A percentile compares a stretch with the other conserved stretches of the same genome.
Evolutionary conservation across 2,797 vertebrate species (phyloP).

Genomic region (Orientallactaga sibirica): DNA sequence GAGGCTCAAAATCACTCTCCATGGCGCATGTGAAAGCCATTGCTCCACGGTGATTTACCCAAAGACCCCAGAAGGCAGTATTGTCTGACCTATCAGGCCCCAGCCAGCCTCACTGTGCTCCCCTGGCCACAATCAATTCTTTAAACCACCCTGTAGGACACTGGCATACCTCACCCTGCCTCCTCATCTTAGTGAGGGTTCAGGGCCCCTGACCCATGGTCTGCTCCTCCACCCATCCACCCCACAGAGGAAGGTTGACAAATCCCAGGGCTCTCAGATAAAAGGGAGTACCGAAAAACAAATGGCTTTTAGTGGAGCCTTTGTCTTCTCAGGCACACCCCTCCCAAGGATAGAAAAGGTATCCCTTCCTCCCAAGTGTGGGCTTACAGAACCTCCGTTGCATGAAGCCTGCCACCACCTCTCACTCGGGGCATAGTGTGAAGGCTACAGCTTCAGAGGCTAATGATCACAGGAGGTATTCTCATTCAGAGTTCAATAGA

Average conservation of each 20-base stretch:
- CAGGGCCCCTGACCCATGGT: background rate
- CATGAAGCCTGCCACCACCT: background rate
- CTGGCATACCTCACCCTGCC: background rate
- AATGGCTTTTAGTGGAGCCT: background rate
- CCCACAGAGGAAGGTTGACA: background rate
- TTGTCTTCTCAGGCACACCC: background rate
- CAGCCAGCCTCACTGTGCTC: background rate
- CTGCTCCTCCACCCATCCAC: background rate
- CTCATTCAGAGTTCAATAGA: background rate
- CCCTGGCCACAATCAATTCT: background rate
- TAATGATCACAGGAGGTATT: background rate
- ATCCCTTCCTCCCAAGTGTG: background rate
- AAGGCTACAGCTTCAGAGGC: background rate
- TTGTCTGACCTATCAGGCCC: background rate
- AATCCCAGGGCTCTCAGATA: constrained; percentile 3
- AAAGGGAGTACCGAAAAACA: background rate
- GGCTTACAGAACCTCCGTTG: background rate
- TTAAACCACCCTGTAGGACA: background rate
- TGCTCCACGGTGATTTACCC: background rate
- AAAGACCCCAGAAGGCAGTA: background rate
- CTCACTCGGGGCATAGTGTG: background rate
- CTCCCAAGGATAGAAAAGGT: background rate
- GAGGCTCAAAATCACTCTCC: background rate
- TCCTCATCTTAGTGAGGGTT: fast-evolving
- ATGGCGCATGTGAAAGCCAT: background rate